A percentile compares a stretch with the other conserved stretches of the same genome.
These are phyloP conservation scores for Chionomys nivalis DNA, from an alignment of 2,113 vertebrate genomes.

Conservation along the genomic window DNA sequence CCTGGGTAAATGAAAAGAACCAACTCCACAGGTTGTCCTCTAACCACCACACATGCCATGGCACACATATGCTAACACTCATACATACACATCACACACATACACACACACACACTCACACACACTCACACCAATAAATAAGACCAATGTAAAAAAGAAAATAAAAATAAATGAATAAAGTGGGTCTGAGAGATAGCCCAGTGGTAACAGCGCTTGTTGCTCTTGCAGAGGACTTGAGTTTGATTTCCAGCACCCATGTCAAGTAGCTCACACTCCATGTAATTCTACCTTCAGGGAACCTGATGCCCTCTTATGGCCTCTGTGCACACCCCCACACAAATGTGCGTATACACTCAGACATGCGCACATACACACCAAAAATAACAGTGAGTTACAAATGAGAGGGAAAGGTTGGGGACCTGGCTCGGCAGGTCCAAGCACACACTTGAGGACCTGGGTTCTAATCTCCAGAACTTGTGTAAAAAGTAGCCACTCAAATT, in stretches of 20 bases:
- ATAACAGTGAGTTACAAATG: background rate
- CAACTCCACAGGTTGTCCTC: no score
- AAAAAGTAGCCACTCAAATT: background rate
- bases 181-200: background rate
- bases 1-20: background rate
- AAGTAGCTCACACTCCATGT: background rate
- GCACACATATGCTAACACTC: background rate
- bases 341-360: background rate
- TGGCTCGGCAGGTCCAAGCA: background rate
- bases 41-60: no score
- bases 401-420: background rate
- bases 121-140: background rate
- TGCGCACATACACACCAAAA: background rate
- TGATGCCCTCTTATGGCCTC: background rate
- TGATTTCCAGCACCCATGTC: background rate
- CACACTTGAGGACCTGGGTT: background rate
- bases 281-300: background rate
- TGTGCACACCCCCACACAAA: background rate
- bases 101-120: background rate
- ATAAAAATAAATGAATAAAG: background rate
- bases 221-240: background rate
- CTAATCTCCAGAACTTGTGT: background rate
- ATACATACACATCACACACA: background rate
- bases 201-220: background rate
- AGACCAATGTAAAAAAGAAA: background rate